Evolutionary conservation across 2,797 vertebrate genomes (phyloP), one percentile per base, ranked within the genome.

Genomic region (Typhlichthys eigenmanni): DNA sequence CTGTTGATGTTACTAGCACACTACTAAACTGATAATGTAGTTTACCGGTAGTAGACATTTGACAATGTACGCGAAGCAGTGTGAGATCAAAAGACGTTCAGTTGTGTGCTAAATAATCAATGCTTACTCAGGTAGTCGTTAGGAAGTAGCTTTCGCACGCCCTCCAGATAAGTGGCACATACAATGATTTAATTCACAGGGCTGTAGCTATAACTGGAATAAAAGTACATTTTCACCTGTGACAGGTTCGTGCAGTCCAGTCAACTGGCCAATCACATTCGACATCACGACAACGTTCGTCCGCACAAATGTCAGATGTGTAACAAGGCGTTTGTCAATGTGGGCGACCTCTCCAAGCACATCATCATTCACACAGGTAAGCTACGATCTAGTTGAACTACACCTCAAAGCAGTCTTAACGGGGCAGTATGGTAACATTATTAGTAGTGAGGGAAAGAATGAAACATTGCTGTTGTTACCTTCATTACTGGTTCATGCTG

Each of bases 241-340:
- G 16, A 2, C 80, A 99, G 97, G 78, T 99, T 99, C 1, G 96
- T 98, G 19, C 97, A 99, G 81, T 99, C 97, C 9, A 99, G 97
- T 83, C 97, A 99, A 64, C 68, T 99, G 80, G 97, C 97, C 86
- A 99, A 99, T 91, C 97, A 99, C 89, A 99, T 99, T 60, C 96
- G 97, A 1, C 97, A 99, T 81, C 97, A 99, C 0, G 97, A 99
- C 79, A 99, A 99, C 14, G 97, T 99, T 83, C 95, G 97, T 1
- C 97, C 97, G 0, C 97, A 99, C 86, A 97, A 96, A 66, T 99
- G 97, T 89, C 95, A 93, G 0, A 94, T 97, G 79, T 99, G 97
- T 80, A 94, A 91, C 90, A 99, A 99, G 78, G 96, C 97, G 0
- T 99, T 99, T 0, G 97, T 99, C 78, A 99, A 98, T 0, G 95